These are phyloP conservation scores for Sesamia inferens DNA, from an alignment of 2,888 invertebrate species.

Conservation along the genomic window DNA sequence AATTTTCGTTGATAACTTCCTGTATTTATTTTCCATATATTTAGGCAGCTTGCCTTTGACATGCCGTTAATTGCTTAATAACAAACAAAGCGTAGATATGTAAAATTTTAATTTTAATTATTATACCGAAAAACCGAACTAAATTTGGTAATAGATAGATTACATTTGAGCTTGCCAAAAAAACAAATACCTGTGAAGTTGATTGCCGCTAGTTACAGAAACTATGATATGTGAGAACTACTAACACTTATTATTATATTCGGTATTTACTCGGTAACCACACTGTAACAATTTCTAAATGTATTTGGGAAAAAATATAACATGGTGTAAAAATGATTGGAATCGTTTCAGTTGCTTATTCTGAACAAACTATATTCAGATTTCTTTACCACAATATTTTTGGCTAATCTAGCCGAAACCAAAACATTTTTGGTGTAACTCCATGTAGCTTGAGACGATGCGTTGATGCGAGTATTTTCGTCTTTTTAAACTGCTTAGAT, in stretches of 20 bases:
- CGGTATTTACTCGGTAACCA: no score
- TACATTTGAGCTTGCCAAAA: conserved; percentile 4
- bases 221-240: background rate
- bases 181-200: background rate
- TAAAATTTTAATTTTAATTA: conserved; percentile 11
- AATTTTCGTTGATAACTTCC: conserved; percentile 1
- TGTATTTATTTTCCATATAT: conserved; percentile 7
- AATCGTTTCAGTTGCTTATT: no score
- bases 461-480: background rate
- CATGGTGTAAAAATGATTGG: no score
- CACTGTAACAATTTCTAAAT: no score
- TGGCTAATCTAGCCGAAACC: no score
- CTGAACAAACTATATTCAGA: no score
- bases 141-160: conserved; percentile 11
- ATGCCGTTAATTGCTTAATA: conserved; percentile 31
- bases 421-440: no score
- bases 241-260: background rate
- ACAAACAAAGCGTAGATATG: conserved; percentile 16
- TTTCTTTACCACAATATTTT: no score
- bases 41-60: conserved; percentile 5
- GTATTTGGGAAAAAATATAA: no score
- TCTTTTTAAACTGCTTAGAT: background rate
- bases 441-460: no score
- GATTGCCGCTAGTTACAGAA: background rate
- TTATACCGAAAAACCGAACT: background rate